Evolutionary conservation across 2,797 vertebrate genomes (phyloP).

Genomic region (Halcyon leucocephala): DNA sequence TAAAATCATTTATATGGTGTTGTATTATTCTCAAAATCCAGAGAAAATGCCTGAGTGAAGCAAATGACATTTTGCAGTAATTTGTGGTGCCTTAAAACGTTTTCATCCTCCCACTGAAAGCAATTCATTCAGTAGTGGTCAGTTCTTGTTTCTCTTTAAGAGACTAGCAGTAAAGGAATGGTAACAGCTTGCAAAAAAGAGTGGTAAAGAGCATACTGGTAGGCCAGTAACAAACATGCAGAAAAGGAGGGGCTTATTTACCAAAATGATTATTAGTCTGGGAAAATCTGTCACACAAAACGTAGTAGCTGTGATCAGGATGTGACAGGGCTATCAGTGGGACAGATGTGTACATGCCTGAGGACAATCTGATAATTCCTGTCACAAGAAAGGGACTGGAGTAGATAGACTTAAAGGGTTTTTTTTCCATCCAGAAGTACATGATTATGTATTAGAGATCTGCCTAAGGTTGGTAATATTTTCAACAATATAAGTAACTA

Average conservation of each 20-base stretch:
- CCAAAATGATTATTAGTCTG: neutral
- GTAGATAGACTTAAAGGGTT: neutral
- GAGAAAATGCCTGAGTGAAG: neutral
- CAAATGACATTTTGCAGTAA: neutral
- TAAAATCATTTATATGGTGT: neutral
- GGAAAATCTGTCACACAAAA: neutral
- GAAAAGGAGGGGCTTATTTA: neutral
- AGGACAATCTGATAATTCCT: neutral
- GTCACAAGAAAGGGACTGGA: neutral
- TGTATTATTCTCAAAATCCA: neutral
- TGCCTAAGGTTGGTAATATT: slow-evolving; percentile 8
- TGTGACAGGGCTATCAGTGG: neutral
- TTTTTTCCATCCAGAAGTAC: neutral
- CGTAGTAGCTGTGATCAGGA: neutral
- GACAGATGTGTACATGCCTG: neutral
- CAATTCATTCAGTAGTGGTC: neutral
- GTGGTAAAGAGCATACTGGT: neutral
- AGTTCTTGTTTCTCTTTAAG: neutral
- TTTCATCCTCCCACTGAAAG: neutral
- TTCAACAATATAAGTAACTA: neutral
- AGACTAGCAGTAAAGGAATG: neutral
- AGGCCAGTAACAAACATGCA: neutral
- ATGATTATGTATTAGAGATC: neutral
- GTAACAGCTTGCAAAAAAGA: neutral
- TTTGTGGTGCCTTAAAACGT: neutral